Evolutionary conservation across 2,888 invertebrate genomes (phyloP), one percentile per base, ranked within the genome.

Genomic region (Flexamia atlantica): DNA sequence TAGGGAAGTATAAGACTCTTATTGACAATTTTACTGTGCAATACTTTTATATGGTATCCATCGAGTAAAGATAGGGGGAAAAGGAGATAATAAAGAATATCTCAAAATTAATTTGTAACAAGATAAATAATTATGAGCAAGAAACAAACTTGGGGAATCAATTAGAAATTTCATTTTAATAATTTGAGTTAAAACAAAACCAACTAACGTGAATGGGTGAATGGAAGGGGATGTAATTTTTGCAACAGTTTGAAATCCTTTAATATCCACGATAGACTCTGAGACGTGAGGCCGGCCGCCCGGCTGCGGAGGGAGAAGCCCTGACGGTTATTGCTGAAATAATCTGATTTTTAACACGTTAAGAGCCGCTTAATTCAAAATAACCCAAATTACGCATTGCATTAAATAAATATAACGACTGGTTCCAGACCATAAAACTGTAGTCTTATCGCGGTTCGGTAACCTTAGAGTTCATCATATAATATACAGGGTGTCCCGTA

Each of bases 261-360:
- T 46, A 46, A 46, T 46, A 46, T 12, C 46, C 46, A 46, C 14
- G 46, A 46, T 17, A 17, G 46, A 17, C 46, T 17, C 17, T 2
- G 46, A 3, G n/a, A 46, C 17, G 14, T 12, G 46, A 3, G 4
- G 36, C 46, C 12, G 46, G 46, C n/a, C 46, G 9, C 17, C 2
- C 57, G n/a, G 57, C 3, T 23, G 23, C 23, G 57, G 23, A 64
- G 30, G 64, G 14, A 64, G 64, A 28, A 25, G 28, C 64, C 17
- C 28, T 28, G 30, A 64, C 64, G 64, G 64, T 64, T 64, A 64
- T 64, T 12, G 64, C 28, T 17, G 28, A 17, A 64, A 64, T 64
- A 28, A 64, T 64, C 25, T 14, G 28, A 30, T 64, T 2, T 64
- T 64, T 64, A 64, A 64, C 64, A 28, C 64, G 64, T 64, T 64